Conservation (phyloP, 2,888 invertebrate genomes). For the Netelia inedita region DNA sequence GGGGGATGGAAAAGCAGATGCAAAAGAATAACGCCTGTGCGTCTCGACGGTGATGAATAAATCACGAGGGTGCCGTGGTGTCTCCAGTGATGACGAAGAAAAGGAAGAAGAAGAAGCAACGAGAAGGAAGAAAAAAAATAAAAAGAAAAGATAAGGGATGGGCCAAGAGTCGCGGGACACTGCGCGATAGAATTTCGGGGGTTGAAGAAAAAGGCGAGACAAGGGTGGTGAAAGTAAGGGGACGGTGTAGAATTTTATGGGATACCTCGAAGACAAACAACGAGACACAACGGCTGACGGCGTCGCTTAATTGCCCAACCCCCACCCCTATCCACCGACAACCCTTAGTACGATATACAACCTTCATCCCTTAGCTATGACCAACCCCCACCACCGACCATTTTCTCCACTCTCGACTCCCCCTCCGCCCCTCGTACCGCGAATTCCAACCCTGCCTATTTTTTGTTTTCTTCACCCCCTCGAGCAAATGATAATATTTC, state of each 20-base stretch:
- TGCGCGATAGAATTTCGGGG: constrained; percentile 72
- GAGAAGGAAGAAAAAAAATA: constrained; percentile 46
- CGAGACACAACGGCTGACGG: constrained; percentile 82
- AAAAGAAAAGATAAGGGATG: constrained; percentile 35
- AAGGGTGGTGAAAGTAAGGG: constrained; percentile 67
- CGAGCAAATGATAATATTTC: constrained; percentile 75
- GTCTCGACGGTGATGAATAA: constrained; percentile 79
- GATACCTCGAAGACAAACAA: constrained; percentile 82
- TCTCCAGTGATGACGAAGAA: constrained; percentile 63
- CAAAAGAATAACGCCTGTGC: constrained; percentile 74
- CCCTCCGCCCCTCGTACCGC: constrained; percentile 70
- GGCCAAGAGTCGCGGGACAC: constrained; percentile 68
- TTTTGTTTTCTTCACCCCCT: constrained; percentile 57
- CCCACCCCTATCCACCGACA: constrained; percentile 64
- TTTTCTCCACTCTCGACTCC: constrained; percentile 52
- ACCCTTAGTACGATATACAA: constrained; percentile 56
- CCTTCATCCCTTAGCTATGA: constrained; percentile 61
- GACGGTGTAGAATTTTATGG: constrained; percentile 77
- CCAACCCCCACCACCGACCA: constrained; percentile 33
- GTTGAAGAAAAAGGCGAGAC: constrained; percentile 66
- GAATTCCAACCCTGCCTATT: constrained; percentile 63
- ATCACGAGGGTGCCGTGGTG: constrained; percentile 72
- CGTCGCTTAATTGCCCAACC: constrained; percentile 81
- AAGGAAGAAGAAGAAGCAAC: constrained; percentile 58
- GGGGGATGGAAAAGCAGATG: constrained; percentile 68